phyloP scores from a whole-genome alignment of 2,888 invertebrate species.

The Drosophila planitibia region DNA sequence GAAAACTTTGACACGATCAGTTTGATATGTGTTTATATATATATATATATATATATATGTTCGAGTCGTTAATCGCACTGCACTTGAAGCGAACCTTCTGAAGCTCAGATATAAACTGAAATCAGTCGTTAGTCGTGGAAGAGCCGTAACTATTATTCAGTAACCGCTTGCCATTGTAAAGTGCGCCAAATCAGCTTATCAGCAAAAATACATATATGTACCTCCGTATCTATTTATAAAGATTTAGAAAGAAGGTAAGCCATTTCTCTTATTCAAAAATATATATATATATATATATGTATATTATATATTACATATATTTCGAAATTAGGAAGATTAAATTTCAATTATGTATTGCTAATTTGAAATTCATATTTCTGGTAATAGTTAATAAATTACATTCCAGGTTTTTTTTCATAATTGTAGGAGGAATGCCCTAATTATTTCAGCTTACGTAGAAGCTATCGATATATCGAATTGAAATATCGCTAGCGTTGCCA shows the following conservation, averaged over 20 bases:
- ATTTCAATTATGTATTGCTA: background rate
- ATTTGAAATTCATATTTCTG: background rate
- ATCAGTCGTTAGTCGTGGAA: background rate
- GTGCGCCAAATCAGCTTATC: constrained; percentile 3
- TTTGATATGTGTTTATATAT: background rate
- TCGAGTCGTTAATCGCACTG: constrained; percentile 15
- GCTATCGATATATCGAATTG: constrained; percentile 28
- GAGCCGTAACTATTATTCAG: background rate
- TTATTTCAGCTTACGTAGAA: background rate
- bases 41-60: background rate
- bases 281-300: background rate
- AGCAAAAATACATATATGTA: background rate
- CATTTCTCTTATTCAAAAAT: background rate
- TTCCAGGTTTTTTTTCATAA: too few species aligned
- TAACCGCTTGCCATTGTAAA: constrained; percentile 12
- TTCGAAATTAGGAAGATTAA: background rate
- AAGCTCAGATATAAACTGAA: constrained; percentile 32
- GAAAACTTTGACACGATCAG: constrained; percentile 5
- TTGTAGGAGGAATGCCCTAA: too few species aligned
- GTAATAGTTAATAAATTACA: too few species aligned
- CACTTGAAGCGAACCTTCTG: constrained; percentile 16
- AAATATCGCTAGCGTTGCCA: constrained; percentile 26
- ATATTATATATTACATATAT: background rate
- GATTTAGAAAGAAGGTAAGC: background rate
- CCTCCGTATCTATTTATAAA: background rate